Evolutionary conservation across 2,888 invertebrate genomes (phyloP), one percentile per base, ranked within the genome.

Genomic region (Schizaphis graminum): DNA sequence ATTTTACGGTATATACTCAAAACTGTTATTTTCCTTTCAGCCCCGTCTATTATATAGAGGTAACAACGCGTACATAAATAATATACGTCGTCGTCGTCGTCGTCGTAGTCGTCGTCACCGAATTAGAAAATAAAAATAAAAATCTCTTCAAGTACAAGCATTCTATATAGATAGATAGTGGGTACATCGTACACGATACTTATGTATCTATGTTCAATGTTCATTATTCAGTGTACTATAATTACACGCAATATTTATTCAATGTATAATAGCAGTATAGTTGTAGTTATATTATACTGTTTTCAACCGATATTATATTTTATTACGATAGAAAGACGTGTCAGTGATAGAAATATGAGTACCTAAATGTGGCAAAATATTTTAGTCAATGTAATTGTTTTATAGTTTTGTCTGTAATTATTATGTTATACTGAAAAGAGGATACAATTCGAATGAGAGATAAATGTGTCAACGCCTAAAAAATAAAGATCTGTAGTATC

Each of bases 1-100:
- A 77, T 77, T 77, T 77, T 77, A 77, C 77, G 77, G 77, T 44
- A 16, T 86, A n/a, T 61, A 53, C n/a, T 53, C 10, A 28, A n/a
- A 7, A 47, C 41, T n/a, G 61, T 57, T 57, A 47, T 57, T 91
- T 91, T 91, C 57, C n/a, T 47, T 91, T 91, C n/a, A n/a, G 1
- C 85, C 57, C 21, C 28, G 28, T 35, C 16, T 77, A 8, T 77
- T 90, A 35, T 67, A 24, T 16, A 41, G n/a, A 35, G 47, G 61
- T 35, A n/a, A 77, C 21, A 77, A 77, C 35, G 21, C 0, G 8
- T 21, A 21, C 35, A 7, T 1, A 3, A 44, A 44, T 77, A 77
- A 56, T 16, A 41, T 28, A 85, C 16, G 26, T 77, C 44, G 5
- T 44, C 44, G 44, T 47, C 44, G 53, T 53, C 16, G 53, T n/a